Evolutionary conservation across 92 coral and sea anemone species (phyloP), one percentile per base, ranked within the genome.

Genomic region (Chrysogorgia sp.): DNA sequence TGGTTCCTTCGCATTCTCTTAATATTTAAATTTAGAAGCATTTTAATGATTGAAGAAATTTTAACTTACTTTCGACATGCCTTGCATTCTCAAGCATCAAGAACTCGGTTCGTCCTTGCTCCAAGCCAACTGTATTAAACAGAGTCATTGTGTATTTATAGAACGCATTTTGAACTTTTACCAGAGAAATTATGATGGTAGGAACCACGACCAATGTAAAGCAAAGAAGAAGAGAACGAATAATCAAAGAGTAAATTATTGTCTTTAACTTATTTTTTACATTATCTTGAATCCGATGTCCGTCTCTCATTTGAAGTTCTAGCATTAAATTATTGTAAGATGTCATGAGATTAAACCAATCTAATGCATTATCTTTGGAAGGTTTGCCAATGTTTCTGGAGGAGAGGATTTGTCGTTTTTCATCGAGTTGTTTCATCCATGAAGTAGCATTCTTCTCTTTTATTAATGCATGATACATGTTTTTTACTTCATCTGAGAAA

Each of bases 21-120:
- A n/a, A n/a, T n/a, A n/a, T n/a, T n/a, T n/a, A n/a, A n/a, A n/a
- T n/a, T n/a, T n/a, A n/a, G n/a, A n/a, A n/a, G n/a, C n/a, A n/a
- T n/a, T n/a, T n/a, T n/a, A n/a, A n/a, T n/a, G n/a, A n/a, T n/a
- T n/a, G n/a, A n/a, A n/a, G n/a, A n/a, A n/a, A 47, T 15, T 6
- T n/a, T n/a, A 2, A n/a, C n/a, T n/a, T 43, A 68, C 75, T 43
- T 1, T 68, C 34, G 25, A 71, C 77, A 31, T 71, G 43, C 50
- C 77, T 26, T 50, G 77, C n/a, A 34, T 71, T 71, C 50, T 71
- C 77, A 26, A 25, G 23, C 77, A 71, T 71, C 17, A 71, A 26
- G 29, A 71, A 71, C 31, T 71, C 77, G 17, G 77, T 71, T 34
- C 77, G 55, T 26, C 37, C 77, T 71, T 71, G 77, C 37, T 71